These are phyloP conservation scores for Lutraria lutraria DNA, from an alignment of 2,888 invertebrate genomes.

Conservation along the genomic window DNA sequence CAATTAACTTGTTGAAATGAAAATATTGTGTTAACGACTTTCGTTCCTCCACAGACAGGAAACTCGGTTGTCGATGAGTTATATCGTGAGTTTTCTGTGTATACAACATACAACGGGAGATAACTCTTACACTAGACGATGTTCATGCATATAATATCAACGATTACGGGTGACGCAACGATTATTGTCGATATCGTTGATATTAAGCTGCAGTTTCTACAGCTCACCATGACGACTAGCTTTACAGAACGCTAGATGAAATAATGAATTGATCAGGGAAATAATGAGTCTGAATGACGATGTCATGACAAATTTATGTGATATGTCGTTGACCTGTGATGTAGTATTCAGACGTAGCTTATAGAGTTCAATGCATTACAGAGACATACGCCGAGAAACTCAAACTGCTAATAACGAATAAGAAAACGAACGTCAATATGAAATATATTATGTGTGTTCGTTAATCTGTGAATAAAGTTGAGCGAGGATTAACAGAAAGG, in stretches of 20 bases:
- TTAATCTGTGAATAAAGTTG: no score
- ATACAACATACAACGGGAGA: not conserved
- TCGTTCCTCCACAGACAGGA: no score
- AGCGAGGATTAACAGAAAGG: no score
- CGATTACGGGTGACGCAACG: not conserved
- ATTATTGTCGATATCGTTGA: not conserved
- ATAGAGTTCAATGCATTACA: not conserved
- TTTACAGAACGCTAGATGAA: not conserved
- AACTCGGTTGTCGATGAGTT: no score
- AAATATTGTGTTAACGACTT: no score
- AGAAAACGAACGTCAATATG: no score
- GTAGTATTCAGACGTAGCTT: not conserved
- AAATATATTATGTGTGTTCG: no score
- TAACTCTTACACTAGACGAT: not conserved
- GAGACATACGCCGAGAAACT: not conserved
- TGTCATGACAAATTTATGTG: not conserved
- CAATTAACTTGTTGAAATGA: no score
- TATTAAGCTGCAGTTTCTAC: not conserved
- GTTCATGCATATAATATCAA: not conserved
- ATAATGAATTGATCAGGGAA: not conserved
- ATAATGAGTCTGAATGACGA: not conserved
- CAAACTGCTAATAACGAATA: no score
- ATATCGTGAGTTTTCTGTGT: no score
- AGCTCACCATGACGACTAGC: not conserved
- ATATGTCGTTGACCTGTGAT: not conserved